A percentile compares a stretch with the other conserved stretches of the same genome.
These are phyloP conservation scores for Leptoteleia sp. DNA, from an alignment of 1,140 invertebrate species.

Conservation along the genomic window DNA sequence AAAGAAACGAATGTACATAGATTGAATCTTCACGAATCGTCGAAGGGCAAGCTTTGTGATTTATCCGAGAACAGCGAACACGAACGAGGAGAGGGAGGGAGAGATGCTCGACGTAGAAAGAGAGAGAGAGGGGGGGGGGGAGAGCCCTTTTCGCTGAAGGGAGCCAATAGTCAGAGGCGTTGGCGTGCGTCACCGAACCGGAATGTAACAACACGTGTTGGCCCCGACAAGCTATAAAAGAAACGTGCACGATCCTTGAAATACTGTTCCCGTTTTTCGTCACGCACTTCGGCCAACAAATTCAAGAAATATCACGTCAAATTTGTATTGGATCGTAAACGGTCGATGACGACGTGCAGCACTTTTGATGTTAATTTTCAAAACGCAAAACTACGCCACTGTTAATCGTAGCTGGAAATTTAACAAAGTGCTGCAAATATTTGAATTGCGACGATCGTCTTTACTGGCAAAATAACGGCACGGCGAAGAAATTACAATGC, in stretches of 20 bases:
- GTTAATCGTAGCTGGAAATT: no score
- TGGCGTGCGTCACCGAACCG: conserved; percentile 75
- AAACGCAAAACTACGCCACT: no score
- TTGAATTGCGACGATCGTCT: no score
- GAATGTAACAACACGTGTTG: conserved; percentile 75
- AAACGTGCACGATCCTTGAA: conserved; percentile 53
- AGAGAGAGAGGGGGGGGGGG: conserved; percentile 29
- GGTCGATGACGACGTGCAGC: no score
- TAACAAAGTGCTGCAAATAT: no score
- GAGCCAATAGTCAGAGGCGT: conserved; percentile 68
- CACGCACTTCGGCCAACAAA: conserved; percentile 22
- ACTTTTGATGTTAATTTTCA: no score
- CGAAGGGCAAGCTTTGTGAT: conserved; percentile 60
- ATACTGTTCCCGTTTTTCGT: conserved; percentile 44
- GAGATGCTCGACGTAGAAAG: conserved; percentile 33
- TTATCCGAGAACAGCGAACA: conserved; percentile 45
- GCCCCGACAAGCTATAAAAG: conserved; percentile 61
- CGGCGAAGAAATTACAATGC: no score
- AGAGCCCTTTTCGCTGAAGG: conserved; percentile 53
- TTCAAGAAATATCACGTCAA: conserved; percentile 17
- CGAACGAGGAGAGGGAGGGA: conserved; percentile 23
- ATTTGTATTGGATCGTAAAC: conserved; percentile 10
- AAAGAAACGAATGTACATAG: conserved; percentile 37
- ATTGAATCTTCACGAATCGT: conserved; percentile 61
- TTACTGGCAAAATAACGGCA: no score